Base-by-base conservation (phyloP, 2,113 vertebrate genomes). In the Pan paniscus region DNA sequence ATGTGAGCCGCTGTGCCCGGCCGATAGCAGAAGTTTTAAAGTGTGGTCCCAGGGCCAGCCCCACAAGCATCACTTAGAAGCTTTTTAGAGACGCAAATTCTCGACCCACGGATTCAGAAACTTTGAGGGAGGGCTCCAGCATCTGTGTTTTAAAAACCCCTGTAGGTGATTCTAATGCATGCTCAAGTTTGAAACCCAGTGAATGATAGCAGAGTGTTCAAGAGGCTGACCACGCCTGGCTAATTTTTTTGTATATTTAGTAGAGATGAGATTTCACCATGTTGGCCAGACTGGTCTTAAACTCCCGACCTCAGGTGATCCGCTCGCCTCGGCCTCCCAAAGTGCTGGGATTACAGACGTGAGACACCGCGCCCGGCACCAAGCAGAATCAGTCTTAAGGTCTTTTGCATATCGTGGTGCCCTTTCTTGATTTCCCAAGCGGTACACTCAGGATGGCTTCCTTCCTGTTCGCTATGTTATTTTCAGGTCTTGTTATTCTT, bases 81-180 rank as follows among this genome's bases (percentile, higher is more conserved):
- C 93, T 83, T 72, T 67, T 83, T 46, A 89, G 95, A 96, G 89
- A 93, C 80, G 76, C 89, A 94, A 80, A 95, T 85, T 75, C 64
- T 84, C 16, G 16, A 68, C 18, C 38, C 55, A 27, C 18, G 88
- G 90, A 90, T 59, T 50, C 27, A 59, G 93, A 96, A 83, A 61
- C 68, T 14, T 17, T 13, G 22, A 9, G 76, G 30, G 18, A 46
- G 40, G 70, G 43, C 12, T 52, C 20, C 48, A 70, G 38, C 22
- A 32, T 61, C 59, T 61, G 59, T 61, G 59, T 27, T 61, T 61
- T 61, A 55, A 55, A 25, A 61, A 61, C 23, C 23, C 59, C 59
- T 5, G 25, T 61, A 61, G 59, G 23, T 61, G 59, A 61, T 12
- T 61, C 25, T 61, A 61, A 27, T 27, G 59, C 4, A 12, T 27